phyloP scores from a whole-genome alignment of 35 echinoderm and acorn worm genomes.

The Holothuria glaberrima region DNA sequence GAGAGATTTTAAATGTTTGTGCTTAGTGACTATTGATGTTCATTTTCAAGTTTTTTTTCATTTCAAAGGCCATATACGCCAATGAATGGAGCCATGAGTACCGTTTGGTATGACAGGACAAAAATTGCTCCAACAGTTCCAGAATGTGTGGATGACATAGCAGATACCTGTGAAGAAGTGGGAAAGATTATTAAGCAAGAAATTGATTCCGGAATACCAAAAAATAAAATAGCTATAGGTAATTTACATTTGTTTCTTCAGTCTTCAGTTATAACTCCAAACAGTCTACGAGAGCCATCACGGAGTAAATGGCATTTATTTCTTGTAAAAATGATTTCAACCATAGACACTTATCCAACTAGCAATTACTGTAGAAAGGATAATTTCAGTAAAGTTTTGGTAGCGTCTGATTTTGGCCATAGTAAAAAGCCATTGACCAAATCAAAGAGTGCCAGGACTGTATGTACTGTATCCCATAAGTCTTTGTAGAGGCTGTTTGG shows the following conservation, averaged over 20 bases:
- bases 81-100: slow-evolving; percentile 68
- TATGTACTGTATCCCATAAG: no score
- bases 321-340: background rate
- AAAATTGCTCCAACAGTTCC: slow-evolving; percentile 72
- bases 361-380: background rate
- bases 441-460: no score
- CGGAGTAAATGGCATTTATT: background rate
- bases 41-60: background rate
- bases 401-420: no score
- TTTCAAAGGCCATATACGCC: slow-evolving; percentile 79
- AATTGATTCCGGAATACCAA: slow-evolving; percentile 65
- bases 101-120: slow-evolving; percentile 85
- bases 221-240: slow-evolving; percentile 80
- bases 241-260: background rate
- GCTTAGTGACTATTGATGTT: background rate
- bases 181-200: slow-evolving; percentile 68
- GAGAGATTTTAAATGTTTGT: background rate
- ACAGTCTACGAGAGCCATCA: no score
- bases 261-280: no score
- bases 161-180: slow-evolving; percentile 70
- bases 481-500: no score
- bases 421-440: no score
- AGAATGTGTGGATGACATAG: slow-evolving; percentile 70
- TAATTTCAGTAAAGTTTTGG: background rate
- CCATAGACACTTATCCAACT: background rate